Base-by-base conservation (phyloP, 2,113 vertebrate genomes). In the Colistium nudipinnis region DNA sequence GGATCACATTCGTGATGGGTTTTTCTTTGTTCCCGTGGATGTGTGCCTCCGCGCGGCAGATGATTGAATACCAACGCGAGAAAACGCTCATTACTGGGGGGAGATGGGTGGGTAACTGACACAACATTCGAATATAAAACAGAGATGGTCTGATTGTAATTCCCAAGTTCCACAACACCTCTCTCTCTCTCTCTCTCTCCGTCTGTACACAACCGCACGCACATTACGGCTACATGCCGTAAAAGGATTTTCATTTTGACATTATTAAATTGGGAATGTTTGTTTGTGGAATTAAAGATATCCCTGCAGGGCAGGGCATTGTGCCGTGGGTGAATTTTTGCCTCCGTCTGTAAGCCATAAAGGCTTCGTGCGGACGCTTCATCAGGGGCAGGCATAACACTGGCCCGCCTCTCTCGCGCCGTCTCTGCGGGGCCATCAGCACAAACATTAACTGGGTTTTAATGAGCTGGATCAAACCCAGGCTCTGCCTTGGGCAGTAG, bases 401-500 rank as follows among this genome's bases (percentile, higher is more conserved):
- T 27, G 72, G 62, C 76, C 43, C 59, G 70, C 77, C 75, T 89
- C 75, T 89, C 78, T 74, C 64, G 7, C 14, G 56, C 62, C 62
- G 85, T 85, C 86, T 84, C 81, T 62, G 75, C 13, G 76, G 88
- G 85, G 78, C 81, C 86, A 86, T 86, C 82, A 82, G 85, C 63
- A 36, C 79, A 85, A 89, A 89, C 84, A 89, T 87, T 86, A 87
- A 84, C 82, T 82, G 69, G 75, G 62, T 81, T 82, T 87, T 88
- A 90, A 89, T 91, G 83, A 89, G 86, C 82, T 86, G 86, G 90
- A 89, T 84, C 78, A 62, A 80, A 74, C 41, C 84, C 82, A 80
- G 55, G 39, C 49, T 65, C 38, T 33, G 67, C 67, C 76, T 74
- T 78, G n/a, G 43, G 76, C 67, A 36, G 76, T 68, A 76, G 76